These are phyloP conservation scores for Drosophila barbarae DNA, from an alignment of 2,888 invertebrate genomes.

Conservation along the genomic window DNA sequence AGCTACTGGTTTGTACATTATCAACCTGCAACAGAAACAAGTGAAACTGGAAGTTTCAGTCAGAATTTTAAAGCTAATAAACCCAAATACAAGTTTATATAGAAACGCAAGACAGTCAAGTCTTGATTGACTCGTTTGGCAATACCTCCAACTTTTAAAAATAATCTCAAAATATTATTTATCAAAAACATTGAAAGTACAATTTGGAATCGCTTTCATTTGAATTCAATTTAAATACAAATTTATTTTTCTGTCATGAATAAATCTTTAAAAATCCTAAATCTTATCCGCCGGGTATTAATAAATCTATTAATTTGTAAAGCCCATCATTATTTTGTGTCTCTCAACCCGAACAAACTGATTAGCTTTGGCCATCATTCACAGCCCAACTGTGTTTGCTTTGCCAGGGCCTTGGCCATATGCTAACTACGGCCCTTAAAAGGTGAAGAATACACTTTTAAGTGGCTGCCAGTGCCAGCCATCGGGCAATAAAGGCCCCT, in stretches of 20 bases:
- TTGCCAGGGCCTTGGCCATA: slow-evolving; percentile 41
- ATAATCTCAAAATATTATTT: not conserved
- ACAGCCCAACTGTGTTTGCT: slow-evolving; percentile 2
- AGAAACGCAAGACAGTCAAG: not conserved
- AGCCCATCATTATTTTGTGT: slow-evolving; percentile 6
- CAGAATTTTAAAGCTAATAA: not conserved
- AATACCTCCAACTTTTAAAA: not conserved
- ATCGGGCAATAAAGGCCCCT: slow-evolving; percentile 43
- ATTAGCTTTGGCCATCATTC: slow-evolving; percentile 17
- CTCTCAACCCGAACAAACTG: slow-evolving; percentile 6
- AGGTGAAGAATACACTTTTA: slow-evolving; percentile 22
- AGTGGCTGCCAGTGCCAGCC: slow-evolving; percentile 21
- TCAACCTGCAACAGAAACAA: slow-evolving; percentile 1
- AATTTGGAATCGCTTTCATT: not conserved
- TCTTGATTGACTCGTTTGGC: slow-evolving; percentile 1
- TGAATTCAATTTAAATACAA: not conserved
- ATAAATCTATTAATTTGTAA: slow-evolving; percentile 8
- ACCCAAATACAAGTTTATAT: not conserved
- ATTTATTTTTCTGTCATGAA: not conserved
- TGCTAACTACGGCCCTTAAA: slow-evolving; percentile 55
- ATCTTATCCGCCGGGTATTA: not conserved
- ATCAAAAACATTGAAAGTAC: not conserved
- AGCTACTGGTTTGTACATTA: not conserved
- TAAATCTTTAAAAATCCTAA: not conserved
- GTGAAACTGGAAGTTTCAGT: slow-evolving; percentile 1